These are phyloP conservation scores for Actenoides lindsayi DNA, from an alignment of 2,113 vertebrate genomes.

Conservation along the genomic window DNA sequence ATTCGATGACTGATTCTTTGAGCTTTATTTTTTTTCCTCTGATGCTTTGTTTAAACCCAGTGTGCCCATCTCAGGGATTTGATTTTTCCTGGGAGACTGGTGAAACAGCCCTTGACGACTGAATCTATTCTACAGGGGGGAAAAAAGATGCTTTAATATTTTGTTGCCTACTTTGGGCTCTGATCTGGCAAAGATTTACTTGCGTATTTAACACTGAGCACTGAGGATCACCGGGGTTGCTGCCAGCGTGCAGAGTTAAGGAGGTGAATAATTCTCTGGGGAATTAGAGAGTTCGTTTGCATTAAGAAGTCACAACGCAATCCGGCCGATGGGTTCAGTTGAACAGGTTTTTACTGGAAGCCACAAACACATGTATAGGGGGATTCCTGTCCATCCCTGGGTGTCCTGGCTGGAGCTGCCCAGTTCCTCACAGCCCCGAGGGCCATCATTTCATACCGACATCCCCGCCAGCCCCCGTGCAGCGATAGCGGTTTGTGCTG, in stretches of 20 bases:
- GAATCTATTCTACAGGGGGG: neutral
- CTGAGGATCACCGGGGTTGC: neutral
- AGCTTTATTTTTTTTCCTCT: neutral
- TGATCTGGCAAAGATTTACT: neutral
- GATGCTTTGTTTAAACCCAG: neutral
- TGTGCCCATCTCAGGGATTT: neutral
- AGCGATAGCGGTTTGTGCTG: neutral
- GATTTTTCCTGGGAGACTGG: neutral
- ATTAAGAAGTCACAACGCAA: neutral
- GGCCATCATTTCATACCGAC: neutral
- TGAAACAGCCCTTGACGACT: neutral
- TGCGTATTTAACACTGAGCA: neutral
- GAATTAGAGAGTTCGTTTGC: neutral
- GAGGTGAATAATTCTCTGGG: neutral
- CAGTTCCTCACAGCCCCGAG: neutral
- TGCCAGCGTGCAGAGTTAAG: fast-evolving
- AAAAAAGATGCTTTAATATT: neutral
- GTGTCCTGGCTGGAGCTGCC: neutral
- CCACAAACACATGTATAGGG: fast-evolving
- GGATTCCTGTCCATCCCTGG: neutral
- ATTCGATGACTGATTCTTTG: neutral
- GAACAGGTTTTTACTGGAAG: neutral
- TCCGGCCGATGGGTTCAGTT: neutral
- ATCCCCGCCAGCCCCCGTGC: fast-evolving
- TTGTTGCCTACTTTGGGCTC: neutral